These are phyloP conservation scores for Pterocles burchelli DNA, from an alignment of 2,113 vertebrate species.

Conservation along the genomic window DNA sequence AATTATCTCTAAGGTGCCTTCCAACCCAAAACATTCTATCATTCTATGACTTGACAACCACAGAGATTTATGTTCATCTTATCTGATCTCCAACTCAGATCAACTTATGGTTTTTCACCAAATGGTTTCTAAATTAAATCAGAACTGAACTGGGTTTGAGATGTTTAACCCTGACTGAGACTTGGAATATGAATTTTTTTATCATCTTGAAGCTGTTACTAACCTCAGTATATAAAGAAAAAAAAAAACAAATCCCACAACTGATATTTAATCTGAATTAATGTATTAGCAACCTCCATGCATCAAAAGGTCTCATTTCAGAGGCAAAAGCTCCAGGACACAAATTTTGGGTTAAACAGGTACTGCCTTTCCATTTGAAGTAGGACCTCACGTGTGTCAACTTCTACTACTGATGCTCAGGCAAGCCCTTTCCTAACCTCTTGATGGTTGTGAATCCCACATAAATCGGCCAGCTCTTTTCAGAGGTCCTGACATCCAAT, in stretches of 20 bases:
- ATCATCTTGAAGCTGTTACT: not conserved
- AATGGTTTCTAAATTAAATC: not conserved
- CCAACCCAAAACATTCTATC: no score
- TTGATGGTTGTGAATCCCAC: not conserved
- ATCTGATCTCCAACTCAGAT: not conserved
- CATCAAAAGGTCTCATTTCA: not conserved
- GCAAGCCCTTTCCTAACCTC: not conserved
- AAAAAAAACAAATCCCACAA: not conserved
- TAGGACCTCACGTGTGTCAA: not conserved
- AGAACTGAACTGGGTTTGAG: not conserved
- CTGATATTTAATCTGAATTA: not conserved
- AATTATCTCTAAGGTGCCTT: no score
- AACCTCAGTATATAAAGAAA: not conserved
- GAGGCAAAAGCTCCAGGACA: not conserved
- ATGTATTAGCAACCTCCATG: not conserved
- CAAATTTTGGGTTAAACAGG: accelerated
- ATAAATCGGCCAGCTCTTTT: not conserved
- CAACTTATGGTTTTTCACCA: not conserved
- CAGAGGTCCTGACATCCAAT: accelerated
- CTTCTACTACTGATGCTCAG: not conserved
- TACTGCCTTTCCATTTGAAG: not conserved
- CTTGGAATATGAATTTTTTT: not conserved
- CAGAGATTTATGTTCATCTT: not conserved
- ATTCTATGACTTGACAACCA: not conserved
- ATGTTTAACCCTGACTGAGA: not conserved